phyloP scores from a whole-genome alignment of 1,140 invertebrate species.

The Macrobrachium nipponense region DNA sequence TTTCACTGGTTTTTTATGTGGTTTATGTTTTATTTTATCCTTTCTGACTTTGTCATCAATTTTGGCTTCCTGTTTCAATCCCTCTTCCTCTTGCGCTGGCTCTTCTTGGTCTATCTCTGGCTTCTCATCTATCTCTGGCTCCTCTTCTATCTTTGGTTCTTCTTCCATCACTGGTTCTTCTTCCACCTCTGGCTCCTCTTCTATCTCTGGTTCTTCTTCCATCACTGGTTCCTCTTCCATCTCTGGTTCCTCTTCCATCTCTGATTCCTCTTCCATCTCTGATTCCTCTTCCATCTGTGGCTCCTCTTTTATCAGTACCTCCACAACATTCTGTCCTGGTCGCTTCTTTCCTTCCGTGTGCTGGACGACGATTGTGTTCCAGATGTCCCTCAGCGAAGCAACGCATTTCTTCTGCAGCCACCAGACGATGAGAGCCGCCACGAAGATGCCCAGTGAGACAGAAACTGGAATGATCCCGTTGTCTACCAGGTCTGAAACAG shows the following conservation, averaged over 20 bases:
- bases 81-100: slow-evolving; percentile 16
- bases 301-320: not conserved
- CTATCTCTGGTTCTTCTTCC: not conserved
- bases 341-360: too few species aligned
- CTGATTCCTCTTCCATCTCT: not conserved
- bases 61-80: not conserved
- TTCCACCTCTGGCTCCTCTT: not conserved
- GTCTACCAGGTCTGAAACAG: too few species aligned
- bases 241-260: not conserved
- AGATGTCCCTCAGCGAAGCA: too few species aligned
- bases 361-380: too few species aligned
- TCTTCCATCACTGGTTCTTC: not conserved
- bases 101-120: not conserved
- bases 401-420: too few species aligned
- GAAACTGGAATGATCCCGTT: too few species aligned
- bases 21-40: not conserved
- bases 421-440: too few species aligned
- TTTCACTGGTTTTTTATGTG: not conserved
- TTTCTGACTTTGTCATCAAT: not conserved
- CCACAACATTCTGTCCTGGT: not conserved
- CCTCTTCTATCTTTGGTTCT: not conserved
- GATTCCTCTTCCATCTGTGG: not conserved
- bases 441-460: too few species aligned
- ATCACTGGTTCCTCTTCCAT: not conserved
- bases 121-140: too few species aligned